These are phyloP conservation scores for Catocala nupta DNA, from an alignment of 2,888 invertebrate genomes.

Conservation along the genomic window DNA sequence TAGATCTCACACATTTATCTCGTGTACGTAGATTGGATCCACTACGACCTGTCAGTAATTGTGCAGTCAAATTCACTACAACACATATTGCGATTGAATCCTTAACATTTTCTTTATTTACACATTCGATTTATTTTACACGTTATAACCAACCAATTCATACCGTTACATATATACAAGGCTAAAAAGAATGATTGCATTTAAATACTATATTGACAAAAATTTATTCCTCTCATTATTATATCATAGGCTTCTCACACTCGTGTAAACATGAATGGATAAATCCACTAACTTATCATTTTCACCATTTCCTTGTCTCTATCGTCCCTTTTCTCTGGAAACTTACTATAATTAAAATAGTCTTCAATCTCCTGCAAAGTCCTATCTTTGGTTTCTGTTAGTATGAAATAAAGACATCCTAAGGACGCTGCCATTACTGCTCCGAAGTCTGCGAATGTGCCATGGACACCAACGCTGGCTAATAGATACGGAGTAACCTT, in stretches of 20 bases:
- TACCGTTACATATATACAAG: not conserved
- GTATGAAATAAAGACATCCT: conserved; percentile 42
- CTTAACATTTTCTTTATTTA: too few species aligned
- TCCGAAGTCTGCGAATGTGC: conserved; percentile 54
- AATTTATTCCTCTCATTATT: too few species aligned
- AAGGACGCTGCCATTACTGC: conserved; percentile 35
- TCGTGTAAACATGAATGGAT: too few species aligned
- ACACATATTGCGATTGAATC: too few species aligned
- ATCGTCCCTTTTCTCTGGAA: conserved; percentile 10
- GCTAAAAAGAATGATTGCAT: not conserved
- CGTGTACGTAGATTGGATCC: too few species aligned
- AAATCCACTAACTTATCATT: conserved; percentile 8
- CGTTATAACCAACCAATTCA: too few species aligned
- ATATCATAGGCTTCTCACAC: too few species aligned
- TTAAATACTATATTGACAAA: too few species aligned
- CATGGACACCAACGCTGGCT: conserved; percentile 51
- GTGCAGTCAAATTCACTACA: too few species aligned
- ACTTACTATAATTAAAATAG: conserved; percentile 40
- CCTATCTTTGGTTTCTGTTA: conserved; percentile 58
- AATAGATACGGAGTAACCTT: conserved; percentile 64
- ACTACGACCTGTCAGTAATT: too few species aligned
- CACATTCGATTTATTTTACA: too few species aligned
- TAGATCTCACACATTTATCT: too few species aligned
- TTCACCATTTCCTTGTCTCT: conserved; percentile 5
- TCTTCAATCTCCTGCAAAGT: conserved; percentile 57